A percentile compares a stretch with the other conserved stretches of the same genome.
Conservation (phyloP, 2,888 invertebrate species). For the Uropetala carovei region DNA sequence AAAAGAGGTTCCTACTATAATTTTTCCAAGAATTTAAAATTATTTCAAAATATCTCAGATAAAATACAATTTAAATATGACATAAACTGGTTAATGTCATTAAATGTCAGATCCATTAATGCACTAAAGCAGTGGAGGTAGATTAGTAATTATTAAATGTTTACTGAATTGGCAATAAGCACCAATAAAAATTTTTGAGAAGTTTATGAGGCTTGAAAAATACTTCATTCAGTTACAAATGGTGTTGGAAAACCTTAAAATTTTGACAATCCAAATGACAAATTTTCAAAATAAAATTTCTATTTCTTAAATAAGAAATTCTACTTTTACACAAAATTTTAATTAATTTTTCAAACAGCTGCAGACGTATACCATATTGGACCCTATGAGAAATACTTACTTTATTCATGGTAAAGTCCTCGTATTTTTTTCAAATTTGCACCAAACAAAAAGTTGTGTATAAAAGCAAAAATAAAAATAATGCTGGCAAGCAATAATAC, state of each 20-base stretch:
- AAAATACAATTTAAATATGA: too few species aligned
- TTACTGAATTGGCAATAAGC: not conserved
- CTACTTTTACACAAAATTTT: not conserved
- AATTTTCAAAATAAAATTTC: not conserved
- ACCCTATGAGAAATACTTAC: not conserved
- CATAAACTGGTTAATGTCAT: too few species aligned
- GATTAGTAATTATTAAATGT: not conserved
- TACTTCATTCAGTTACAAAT: not conserved
- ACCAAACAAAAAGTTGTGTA: not conserved
- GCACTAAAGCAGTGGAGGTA: not conserved
- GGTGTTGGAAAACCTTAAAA: conserved; percentile 20
- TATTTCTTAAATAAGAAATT: not conserved
- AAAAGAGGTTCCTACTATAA: too few species aligned
- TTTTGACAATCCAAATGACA: conserved; percentile 32
- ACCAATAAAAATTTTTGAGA: not conserved
- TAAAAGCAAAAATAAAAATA: not conserved
- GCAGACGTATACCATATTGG: too few species aligned
- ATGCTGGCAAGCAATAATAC: conserved; percentile 6
- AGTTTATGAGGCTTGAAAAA: not conserved
- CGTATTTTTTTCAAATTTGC: too few species aligned
- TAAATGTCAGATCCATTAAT: too few species aligned
- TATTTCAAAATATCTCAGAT: too few species aligned
- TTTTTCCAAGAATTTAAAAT: too few species aligned
- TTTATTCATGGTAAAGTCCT: not conserved
- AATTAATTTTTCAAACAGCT: too few species aligned